Evolutionary conservation across 1,140 invertebrate genomes (phyloP).

Genomic region (Hirudo medicinalis): DNA sequence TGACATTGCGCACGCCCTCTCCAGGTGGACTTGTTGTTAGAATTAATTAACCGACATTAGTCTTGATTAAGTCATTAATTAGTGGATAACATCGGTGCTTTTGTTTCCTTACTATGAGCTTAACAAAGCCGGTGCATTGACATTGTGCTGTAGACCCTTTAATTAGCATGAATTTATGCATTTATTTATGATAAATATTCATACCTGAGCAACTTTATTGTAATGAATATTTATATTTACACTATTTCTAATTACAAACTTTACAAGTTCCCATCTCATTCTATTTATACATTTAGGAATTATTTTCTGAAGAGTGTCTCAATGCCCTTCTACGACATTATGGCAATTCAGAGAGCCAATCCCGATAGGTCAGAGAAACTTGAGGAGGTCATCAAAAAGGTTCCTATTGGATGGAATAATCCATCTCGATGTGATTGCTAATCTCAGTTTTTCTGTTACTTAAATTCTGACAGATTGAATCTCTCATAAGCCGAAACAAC

Average conservation of each 20-base stretch:
- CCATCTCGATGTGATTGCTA: too few relatives aligned
- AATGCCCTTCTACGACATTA: background rate
- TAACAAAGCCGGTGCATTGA: background rate
- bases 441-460: too few relatives aligned
- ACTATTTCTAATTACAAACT: too few relatives aligned
- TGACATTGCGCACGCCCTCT: background rate
- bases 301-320: background rate
- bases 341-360: background rate
- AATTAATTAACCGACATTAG: background rate
- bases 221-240: too few relatives aligned
- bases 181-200: too few relatives aligned
- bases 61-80: background rate
- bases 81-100: background rate
- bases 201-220: too few relatives aligned
- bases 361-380: background rate
- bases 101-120: background rate
- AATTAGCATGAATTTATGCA: background rate
- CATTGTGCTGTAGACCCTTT: background rate
- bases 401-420: background rate
- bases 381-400: conserved; percentile 5
- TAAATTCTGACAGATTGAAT: too few relatives aligned
- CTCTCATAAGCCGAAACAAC: too few relatives aligned
- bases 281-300: background rate
- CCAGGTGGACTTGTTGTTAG: background rate
- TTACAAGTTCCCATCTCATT: too few relatives aligned